Evolutionary conservation across 2,797 vertebrate species (phyloP).

Genomic region (Notolabrus celidotus): DNA sequence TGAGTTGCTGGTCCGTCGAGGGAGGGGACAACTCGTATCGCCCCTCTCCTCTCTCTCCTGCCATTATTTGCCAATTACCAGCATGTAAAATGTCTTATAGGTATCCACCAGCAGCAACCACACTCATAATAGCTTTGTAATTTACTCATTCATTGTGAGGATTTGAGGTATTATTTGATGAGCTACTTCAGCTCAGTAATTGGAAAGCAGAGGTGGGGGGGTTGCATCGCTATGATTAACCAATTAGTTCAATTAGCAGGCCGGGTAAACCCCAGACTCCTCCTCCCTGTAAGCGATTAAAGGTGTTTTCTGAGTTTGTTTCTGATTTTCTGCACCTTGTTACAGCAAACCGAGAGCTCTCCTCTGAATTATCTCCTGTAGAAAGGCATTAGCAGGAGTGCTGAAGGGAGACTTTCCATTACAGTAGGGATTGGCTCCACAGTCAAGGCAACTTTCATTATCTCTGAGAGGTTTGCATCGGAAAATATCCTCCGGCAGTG

Average conservation of each 20-base stretch:
- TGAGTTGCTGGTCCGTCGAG: slow-evolving; percentile 67
- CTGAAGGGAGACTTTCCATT: slow-evolving; percentile 51
- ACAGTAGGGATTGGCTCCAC: slow-evolving; percentile 42
- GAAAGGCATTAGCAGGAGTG: slow-evolving; percentile 42
- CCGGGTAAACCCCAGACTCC: slow-evolving; percentile 17
- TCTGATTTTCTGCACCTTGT: slow-evolving; percentile 29
- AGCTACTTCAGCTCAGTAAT: slow-evolving; percentile 55
- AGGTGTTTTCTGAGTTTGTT: slow-evolving; percentile 6
- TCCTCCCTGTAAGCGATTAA: slow-evolving; percentile 19
- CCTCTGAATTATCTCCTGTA: slow-evolving; percentile 47
- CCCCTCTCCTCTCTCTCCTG: slow-evolving; percentile 58
- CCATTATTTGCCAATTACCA: slow-evolving; percentile 75
- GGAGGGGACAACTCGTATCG: slow-evolving; percentile 61
- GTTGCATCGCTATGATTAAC: slow-evolving; percentile 24
- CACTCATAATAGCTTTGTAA: slow-evolving; percentile 56
- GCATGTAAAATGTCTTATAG: slow-evolving; percentile 57
- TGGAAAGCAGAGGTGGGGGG: slow-evolving; percentile 13
- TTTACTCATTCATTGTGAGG: slow-evolving; percentile 53
- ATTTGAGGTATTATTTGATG: slow-evolving; percentile 63
- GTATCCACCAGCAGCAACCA: slow-evolving; percentile 19
- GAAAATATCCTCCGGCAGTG: slow-evolving; percentile 45
- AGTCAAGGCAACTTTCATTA: slow-evolving; percentile 53
- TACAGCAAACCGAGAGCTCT: slow-evolving; percentile 20
- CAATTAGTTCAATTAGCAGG: slow-evolving; percentile 50
- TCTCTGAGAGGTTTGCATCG: slow-evolving; percentile 45